Conservation (phyloP, 2,797 vertebrate genomes). For the Podargus strigoides region DNA sequence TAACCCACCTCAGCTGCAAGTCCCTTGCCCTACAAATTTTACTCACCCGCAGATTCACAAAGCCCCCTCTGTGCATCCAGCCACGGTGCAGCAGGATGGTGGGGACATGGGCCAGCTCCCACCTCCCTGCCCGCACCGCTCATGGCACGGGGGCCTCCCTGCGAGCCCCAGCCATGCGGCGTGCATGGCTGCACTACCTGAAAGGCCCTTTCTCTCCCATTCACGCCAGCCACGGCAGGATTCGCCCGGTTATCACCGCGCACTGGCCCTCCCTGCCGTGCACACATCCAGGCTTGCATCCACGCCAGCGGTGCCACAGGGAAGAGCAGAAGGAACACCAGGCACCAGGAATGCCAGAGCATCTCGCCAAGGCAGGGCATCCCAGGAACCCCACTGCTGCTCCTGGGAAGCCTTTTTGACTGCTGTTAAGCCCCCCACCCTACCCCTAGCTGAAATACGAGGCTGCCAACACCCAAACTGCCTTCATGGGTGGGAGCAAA, state of each 20-base stretch:
- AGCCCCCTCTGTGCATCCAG: rapidly evolving
- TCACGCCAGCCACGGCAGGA: background rate
- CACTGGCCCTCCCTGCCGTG: rapidly evolving
- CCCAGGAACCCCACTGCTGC: rapidly evolving
- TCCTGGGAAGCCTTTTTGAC: background rate
- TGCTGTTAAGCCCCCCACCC: background rate
- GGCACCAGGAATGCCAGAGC: rapidly evolving
- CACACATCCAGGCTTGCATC: background rate
- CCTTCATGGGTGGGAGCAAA: background rate
- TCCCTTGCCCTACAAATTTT: background rate
- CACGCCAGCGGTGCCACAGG: rapidly evolving
- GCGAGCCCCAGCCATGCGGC: rapidly evolving
- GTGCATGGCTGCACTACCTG: constrained; percentile 16
- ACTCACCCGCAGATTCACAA: background rate
- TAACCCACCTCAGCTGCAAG: rapidly evolving
- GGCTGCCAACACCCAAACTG: background rate
- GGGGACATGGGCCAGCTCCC: background rate
- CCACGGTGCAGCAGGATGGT: rapidly evolving
- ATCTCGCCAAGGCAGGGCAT: rapidly evolving
- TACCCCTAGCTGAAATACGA: background rate
- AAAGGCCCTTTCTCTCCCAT: background rate
- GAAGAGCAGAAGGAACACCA: rapidly evolving
- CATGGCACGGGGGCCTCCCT: background rate
- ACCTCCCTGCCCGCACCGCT: rapidly evolving
- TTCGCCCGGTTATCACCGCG: rapidly evolving